Evolutionary conservation across 2,113 vertebrate species (phyloP).

Genomic region (Cottus gobio): DNA sequence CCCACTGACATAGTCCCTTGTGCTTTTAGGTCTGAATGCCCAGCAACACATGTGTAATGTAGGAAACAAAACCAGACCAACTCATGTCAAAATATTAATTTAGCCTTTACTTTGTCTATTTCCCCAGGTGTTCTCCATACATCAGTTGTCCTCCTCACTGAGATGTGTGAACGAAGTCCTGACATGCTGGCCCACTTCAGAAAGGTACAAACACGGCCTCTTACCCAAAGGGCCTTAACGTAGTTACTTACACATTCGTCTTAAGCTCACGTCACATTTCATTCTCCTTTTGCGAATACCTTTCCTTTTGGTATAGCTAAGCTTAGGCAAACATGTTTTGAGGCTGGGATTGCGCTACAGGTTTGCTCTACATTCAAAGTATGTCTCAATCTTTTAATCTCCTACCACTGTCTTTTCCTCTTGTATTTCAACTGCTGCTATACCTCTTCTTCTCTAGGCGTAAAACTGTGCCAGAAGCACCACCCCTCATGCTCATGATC

Average conservation of each 20-base stretch:
- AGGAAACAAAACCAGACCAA: not conserved
- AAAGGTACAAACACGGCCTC: slow-evolving; percentile 86
- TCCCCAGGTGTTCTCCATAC: slow-evolving; percentile 97
- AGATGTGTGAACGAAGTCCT: slow-evolving; percentile 99
- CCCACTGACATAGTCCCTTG: not conserved
- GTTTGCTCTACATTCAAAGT: slow-evolving; percentile 60
- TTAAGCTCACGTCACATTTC: slow-evolving; percentile 68
- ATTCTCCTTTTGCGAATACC: slow-evolving; percentile 68
- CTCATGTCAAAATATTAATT: not conserved
- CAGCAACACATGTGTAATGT: not conserved
- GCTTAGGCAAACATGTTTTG: slow-evolving; percentile 42
- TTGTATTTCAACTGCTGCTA: slow-evolving; percentile 69
- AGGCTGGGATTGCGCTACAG: slow-evolving; percentile 50
- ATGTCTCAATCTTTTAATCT: slow-evolving; percentile 62
- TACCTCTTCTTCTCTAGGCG: slow-evolving; percentile 68
- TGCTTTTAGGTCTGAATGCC: not conserved
- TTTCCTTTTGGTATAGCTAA: slow-evolving; percentile 59
- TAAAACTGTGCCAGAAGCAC: slow-evolving; percentile 67
- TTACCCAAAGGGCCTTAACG: not conserved
- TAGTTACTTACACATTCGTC: slow-evolving; percentile 57
- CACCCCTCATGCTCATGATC: slow-evolving; percentile 81
- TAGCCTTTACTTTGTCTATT: not conserved
- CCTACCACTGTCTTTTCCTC: slow-evolving; percentile 64
- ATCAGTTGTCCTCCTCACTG: slow-evolving; percentile 98
- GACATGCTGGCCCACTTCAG: slow-evolving; percentile 99